phyloP scores from a whole-genome alignment of 2,888 invertebrate species.

The Drosophila buzzatii region DNA sequence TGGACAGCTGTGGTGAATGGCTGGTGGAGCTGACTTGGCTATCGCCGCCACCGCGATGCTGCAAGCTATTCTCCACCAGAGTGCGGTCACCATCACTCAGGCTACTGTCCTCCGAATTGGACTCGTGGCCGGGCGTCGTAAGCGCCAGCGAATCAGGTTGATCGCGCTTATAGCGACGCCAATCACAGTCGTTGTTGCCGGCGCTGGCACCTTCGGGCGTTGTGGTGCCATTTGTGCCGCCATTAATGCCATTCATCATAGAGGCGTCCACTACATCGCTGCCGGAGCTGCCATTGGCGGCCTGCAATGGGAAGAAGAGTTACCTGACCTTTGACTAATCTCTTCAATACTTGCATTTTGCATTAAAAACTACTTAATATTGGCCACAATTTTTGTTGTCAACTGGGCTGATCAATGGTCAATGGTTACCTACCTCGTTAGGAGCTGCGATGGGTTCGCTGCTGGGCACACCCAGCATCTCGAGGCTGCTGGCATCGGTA shows the following conservation, averaged over 20 bases:
- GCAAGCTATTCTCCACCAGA: slow-evolving; percentile 82
- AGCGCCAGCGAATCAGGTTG: slow-evolving; percentile 56
- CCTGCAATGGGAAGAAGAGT: slow-evolving; percentile 41
- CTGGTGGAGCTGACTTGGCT: slow-evolving; percentile 84
- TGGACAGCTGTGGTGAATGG: slow-evolving; percentile 85
- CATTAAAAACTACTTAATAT: slow-evolving; percentile 1
- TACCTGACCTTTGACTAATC: slow-evolving; percentile 28
- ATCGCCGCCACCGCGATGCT: slow-evolving; percentile 79
- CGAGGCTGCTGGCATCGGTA: slow-evolving; percentile 87
- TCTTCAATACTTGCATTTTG: slow-evolving; percentile 34
- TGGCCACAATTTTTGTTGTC: neutral
- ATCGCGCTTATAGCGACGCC: slow-evolving; percentile 72
- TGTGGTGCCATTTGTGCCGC: slow-evolving; percentile 29
- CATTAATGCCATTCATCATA: slow-evolving; percentile 72
- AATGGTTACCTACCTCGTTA: slow-evolving; percentile 45
- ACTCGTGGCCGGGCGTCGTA: slow-evolving; percentile 85
- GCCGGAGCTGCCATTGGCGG: slow-evolving; percentile 67
- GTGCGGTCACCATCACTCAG: slow-evolving; percentile 90
- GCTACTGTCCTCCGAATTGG: slow-evolving; percentile 91
- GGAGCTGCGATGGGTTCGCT: slow-evolving; percentile 63
- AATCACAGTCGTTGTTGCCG: slow-evolving; percentile 54
- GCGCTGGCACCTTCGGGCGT: slow-evolving; percentile 26
- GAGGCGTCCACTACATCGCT: slow-evolving; percentile 84
- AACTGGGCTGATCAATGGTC: neutral
- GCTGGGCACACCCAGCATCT: slow-evolving; percentile 86